These are phyloP conservation scores for Eupithecia dodoneata DNA, from an alignment of 2,888 invertebrate genomes.

Conservation along the genomic window DNA sequence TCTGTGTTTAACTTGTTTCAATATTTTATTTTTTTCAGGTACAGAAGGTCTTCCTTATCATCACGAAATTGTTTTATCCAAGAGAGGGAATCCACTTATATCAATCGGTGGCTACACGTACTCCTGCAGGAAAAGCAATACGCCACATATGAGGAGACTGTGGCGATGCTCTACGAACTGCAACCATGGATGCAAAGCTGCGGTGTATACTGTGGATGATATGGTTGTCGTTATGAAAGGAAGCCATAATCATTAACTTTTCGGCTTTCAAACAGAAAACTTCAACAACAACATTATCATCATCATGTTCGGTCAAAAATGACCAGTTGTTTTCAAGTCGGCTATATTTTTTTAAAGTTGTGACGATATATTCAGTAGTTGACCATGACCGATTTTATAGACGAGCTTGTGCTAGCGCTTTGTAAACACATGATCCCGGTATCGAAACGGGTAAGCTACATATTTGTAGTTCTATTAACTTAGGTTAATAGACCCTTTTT, in stretches of 20 bases:
- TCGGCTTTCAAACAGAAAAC: not conserved
- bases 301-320: not conserved
- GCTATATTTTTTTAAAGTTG: not conserved
- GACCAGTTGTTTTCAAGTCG: not conserved
- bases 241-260: not conserved
- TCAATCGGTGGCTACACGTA: conserved; percentile 6
- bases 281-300: not conserved
- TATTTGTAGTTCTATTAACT: not conserved
- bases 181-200: conserved; percentile 8
- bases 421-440: not conserved
- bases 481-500: not conserved
- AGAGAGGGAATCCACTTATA: not conserved
- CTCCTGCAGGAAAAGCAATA: not conserved
- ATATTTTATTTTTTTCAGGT: not conserved
- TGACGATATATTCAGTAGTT: not conserved
- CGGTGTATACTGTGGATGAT: not conserved
- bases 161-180: conserved; percentile 14
- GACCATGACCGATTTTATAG: not conserved
- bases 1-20: not conserved
- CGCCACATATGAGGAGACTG: not conserved
- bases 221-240: conserved; percentile 2
- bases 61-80: not conserved
- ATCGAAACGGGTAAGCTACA: not conserved
- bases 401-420: not conserved
- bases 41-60: not conserved